Percentiles rank a stretch among this genome's conserved stretches.
phyloP scores from a whole-genome alignment of 2,113 vertebrate genomes.

The Natator depressus region DNA sequence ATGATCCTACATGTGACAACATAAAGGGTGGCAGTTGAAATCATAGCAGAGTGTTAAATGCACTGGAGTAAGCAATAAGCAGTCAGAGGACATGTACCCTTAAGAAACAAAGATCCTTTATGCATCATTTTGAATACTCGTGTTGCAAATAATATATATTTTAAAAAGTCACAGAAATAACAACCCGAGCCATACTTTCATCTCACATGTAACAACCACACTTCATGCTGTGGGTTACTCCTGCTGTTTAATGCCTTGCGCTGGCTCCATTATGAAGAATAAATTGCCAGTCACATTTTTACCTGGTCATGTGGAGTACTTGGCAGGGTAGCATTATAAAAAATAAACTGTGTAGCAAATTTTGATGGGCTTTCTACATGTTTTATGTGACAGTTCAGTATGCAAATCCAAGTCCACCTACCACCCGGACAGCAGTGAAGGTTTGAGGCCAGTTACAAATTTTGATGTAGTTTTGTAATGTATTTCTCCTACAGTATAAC shows the following conservation, averaged over 20 bases:
- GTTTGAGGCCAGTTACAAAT: not conserved
- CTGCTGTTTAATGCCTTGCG: not conserved
- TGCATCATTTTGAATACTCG: not conserved
- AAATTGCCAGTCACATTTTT: conserved; percentile 15
- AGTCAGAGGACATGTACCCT: not conserved
- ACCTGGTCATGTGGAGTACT: not conserved
- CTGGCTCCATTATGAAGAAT: not conserved
- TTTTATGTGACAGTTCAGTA: rapidly evolving
- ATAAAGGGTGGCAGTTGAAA: not conserved
- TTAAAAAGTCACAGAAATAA: not conserved
- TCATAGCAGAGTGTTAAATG: not conserved
- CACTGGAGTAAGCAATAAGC: not conserved
- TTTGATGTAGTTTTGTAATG: not conserved
- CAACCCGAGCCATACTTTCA: not conserved
- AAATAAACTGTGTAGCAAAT: not conserved
- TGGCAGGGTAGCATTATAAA: not conserved
- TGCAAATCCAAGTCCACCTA: too few relatives aligned
- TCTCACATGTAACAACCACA: not conserved
- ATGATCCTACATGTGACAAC: not conserved
- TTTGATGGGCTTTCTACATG: not conserved
- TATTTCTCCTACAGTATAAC: not conserved
- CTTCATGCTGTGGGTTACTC: not conserved
- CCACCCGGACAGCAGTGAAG: not conserved
- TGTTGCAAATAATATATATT: not conserved
- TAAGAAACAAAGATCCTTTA: not conserved